These are phyloP conservation scores for Zaprionus nigranus DNA, from an alignment of 1,140 invertebrate species.

Conservation along the genomic window DNA sequence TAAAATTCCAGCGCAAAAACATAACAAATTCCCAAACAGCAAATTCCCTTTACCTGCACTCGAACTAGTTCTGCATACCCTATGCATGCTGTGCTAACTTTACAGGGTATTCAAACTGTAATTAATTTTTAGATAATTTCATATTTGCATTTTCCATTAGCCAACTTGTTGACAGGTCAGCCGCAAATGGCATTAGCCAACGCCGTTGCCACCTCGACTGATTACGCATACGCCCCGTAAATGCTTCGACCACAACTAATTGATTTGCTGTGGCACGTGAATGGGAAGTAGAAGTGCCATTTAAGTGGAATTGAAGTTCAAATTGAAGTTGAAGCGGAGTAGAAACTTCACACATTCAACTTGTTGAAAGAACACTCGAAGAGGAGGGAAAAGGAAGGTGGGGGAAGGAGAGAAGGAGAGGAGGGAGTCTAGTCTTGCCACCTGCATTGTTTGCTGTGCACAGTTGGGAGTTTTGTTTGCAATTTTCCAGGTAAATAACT, in stretches of 20 bases:
- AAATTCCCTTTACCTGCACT: neutral
- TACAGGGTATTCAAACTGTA: constrained; percentile 8
- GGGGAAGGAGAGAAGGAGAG: neutral
- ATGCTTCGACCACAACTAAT: constrained; percentile 38
- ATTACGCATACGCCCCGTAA: constrained; percentile 37
- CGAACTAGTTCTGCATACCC: neutral
- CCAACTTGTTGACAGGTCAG: constrained; percentile 1
- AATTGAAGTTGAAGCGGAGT: neutral
- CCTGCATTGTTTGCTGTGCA: constrained; percentile 2
- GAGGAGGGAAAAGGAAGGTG: neutral
- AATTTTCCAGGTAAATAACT: constrained; percentile 14
- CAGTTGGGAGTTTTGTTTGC: neutral
- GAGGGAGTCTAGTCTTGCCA: neutral
- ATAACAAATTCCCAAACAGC: neutral
- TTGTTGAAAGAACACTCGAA: constrained; percentile 21
- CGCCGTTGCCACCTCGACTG: neutral
- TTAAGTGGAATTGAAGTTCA: constrained; percentile 21
- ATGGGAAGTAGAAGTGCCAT: neutral
- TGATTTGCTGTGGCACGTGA: constrained; percentile 9
- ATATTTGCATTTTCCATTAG: constrained; percentile 31
- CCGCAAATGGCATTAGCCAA: constrained; percentile 10
- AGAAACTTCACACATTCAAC: constrained; percentile 23
- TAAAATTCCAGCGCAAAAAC: neutral
- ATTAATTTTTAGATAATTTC: constrained; percentile 32
- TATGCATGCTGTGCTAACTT: neutral